Evolutionary conservation across 2,113 vertebrate genomes (phyloP), one percentile per base, ranked within the genome.

Genomic region (Alligator sinensis): DNA sequence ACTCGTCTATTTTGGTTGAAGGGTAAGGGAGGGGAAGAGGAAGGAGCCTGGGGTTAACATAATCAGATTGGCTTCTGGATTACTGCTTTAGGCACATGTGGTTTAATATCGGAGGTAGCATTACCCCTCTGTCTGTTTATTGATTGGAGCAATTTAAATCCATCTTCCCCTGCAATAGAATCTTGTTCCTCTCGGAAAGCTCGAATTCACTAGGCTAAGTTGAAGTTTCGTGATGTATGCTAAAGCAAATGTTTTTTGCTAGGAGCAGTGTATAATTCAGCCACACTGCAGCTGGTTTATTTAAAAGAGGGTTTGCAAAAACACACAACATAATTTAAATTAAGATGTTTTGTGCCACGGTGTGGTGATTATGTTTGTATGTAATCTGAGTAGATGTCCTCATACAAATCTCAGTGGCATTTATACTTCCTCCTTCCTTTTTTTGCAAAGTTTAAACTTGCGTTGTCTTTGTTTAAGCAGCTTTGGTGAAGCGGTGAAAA

Each of bases 21-120:
- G 93, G 88, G 93, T 22, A 77, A 94, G 90, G 87, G 94, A 94
- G 90, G 82, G 88, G 85, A 47, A 47, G 38, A 81, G 87, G 92
- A 89, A 93, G 89, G 94, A 91, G 82, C 86, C 84, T 83, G 77
- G 57, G 92, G 85, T 55, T 96, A 86, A 88, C 21, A 74, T 84
- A 92, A 86, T 92, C 78, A 0, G 77, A 79, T 85, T 22, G 75
- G 8, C 34, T 2, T 74, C 92, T 79, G 77, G 81, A 76, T 24
- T 79, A 0, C 75, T 61, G 87, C 4, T 75, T 61, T 5, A 55
- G 93, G 91, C 47, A 0, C 61, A 7, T 89, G 92, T 85, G 78
- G 77, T 80, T 94, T 78, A 92, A 25, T 89, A 77, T 86, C 75
- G 68, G 88, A 17, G 58, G 90, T 38, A 11, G 54, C 0, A 68